Percentiles rank a stretch among this genome's conserved stretches.
Evolutionary conservation across 2,888 invertebrate genomes (phyloP).

Genomic region (Drosophila neonasuta): DNA sequence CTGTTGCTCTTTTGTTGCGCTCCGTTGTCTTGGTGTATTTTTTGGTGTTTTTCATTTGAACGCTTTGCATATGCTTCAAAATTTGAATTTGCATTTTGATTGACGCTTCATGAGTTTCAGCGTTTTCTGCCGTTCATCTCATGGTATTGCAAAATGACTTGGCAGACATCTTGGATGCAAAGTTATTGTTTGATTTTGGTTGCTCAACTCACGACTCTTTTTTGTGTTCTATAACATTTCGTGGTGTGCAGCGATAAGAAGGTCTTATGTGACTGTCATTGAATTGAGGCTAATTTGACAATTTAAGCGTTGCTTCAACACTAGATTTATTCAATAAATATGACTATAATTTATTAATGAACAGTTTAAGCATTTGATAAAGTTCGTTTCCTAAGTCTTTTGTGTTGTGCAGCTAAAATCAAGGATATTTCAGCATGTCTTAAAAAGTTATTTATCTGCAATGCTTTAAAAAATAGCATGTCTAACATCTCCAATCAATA

Average conservation of each 20-base stretch:
- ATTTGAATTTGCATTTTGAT: slow-evolving; percentile 67
- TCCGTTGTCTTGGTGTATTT: slow-evolving; percentile 24
- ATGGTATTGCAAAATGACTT: slow-evolving; percentile 57
- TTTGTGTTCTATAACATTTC: slow-evolving; percentile 1
- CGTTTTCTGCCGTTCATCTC: slow-evolving; percentile 47
- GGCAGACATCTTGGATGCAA: slow-evolving; percentile 24
- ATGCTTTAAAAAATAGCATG: not conserved
- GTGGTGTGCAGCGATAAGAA: not conserved
- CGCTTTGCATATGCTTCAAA: slow-evolving; percentile 58
- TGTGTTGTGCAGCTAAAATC: not conserved
- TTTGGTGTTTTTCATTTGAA: slow-evolving; percentile 51
- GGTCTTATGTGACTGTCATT: slow-evolving; percentile 1
- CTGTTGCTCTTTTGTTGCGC: slow-evolving; percentile 35
- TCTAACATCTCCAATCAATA: not conserved
- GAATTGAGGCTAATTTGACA: not conserved
- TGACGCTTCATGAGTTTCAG: slow-evolving; percentile 50
- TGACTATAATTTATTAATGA: not conserved
- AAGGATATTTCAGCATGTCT: not conserved
- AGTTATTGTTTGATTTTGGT: slow-evolving; percentile 35
- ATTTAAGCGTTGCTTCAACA: not conserved
- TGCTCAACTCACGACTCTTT: slow-evolving; percentile 30
- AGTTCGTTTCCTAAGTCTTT: slow-evolving; percentile 52
- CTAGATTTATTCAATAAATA: not conserved
- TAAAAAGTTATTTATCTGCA: not conserved
- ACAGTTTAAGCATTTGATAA: not conserved